Evolutionary conservation across 2,797 vertebrate species (phyloP).

Genomic region (Pipistrellus kuhlii): DNA sequence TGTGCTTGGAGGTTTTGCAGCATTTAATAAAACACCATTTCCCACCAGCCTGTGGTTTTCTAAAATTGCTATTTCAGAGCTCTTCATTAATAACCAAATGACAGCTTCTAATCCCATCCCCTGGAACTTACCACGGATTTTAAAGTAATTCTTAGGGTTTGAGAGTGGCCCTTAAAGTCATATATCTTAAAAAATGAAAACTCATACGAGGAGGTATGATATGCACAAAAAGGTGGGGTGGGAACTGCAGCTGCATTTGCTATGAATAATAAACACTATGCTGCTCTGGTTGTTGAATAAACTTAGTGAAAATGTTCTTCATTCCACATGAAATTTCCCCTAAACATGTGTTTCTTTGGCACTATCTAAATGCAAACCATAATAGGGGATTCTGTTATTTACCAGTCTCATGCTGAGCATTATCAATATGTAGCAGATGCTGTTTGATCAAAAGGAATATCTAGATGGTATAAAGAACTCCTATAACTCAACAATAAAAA

Average conservation of each 20-base stretch:
- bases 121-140: slow-evolving; percentile 6
- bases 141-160: slow-evolving; percentile 51
- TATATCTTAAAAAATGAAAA: slow-evolving; percentile 69
- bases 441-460: slow-evolving; percentile 76
- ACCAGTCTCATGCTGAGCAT: slow-evolving; percentile 59
- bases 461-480: slow-evolving; percentile 61
- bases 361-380: slow-evolving; percentile 69
- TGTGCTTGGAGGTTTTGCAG: not conserved
- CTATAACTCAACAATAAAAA: slow-evolving; percentile 78
- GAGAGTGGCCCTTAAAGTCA: slow-evolving; percentile 60
- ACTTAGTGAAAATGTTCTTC: slow-evolving; percentile 71
- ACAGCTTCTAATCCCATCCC: slow-evolving; percentile 20
- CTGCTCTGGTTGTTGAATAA: slow-evolving; percentile 74
- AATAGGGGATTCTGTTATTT: slow-evolving; percentile 69
- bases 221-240: slow-evolving; percentile 49
- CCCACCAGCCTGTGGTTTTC: slow-evolving; percentile 44
- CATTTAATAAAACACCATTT: slow-evolving; percentile 56
- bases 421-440: slow-evolving; percentile 11
- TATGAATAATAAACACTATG: slow-evolving; percentile 76
- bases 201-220: not conserved
- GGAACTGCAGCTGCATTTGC: slow-evolving; percentile 58
- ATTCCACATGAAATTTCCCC: slow-evolving; percentile 74
- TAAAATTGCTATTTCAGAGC: slow-evolving; percentile 40
- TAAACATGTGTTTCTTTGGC: slow-evolving; percentile 73
- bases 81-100: slow-evolving; percentile 63